Percentiles rank a stretch among this genome's conserved stretches.
Evolutionary conservation across 1,140 invertebrate species (phyloP).

Genomic region (Drosophila albomicans): DNA sequence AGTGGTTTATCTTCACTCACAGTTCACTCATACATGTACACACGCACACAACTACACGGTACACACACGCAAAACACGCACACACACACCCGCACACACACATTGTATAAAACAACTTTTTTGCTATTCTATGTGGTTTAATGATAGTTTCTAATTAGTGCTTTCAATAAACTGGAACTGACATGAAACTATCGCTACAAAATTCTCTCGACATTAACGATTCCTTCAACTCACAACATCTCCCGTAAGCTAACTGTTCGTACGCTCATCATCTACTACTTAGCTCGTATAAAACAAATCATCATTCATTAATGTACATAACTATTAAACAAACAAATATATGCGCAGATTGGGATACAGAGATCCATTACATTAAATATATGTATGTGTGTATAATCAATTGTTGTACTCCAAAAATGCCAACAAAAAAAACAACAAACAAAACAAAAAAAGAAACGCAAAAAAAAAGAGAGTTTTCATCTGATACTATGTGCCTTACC

Average conservation of each 20-base stretch:
- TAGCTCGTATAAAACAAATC: slow-evolving; percentile 38
- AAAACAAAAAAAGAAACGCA: not conserved
- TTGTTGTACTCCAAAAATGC: slow-evolving; percentile 23
- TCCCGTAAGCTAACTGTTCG: slow-evolving; percentile 69
- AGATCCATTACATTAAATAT: slow-evolving; percentile 33
- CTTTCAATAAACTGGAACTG: slow-evolving; percentile 76
- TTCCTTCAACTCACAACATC: slow-evolving; percentile 45
- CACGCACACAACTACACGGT: slow-evolving; percentile 29
- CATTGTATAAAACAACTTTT: slow-evolving; percentile 28
- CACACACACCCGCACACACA: slow-evolving; percentile 27
- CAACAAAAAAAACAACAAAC: not conserved
- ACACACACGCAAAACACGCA: slow-evolving; percentile 15
- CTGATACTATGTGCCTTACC: slow-evolving; percentile 8
- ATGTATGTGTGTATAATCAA: slow-evolving; percentile 25
- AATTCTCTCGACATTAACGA: slow-evolving; percentile 53
- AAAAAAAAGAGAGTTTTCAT: slow-evolving; percentile 43
- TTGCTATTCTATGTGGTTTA: slow-evolving; percentile 61
- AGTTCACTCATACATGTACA: slow-evolving; percentile 33
- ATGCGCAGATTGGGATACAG: slow-evolving; percentile 6
- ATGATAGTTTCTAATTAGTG: slow-evolving; percentile 74
- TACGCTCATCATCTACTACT: slow-evolving; percentile 26
- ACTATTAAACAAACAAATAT: slow-evolving; percentile 13
- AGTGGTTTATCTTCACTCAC: not conserved
- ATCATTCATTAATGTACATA: slow-evolving; percentile 49
- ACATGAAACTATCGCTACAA: slow-evolving; percentile 64